phyloP scores from a whole-genome alignment of 1,140 invertebrate species.

The Pseudoatta argentina region DNA sequence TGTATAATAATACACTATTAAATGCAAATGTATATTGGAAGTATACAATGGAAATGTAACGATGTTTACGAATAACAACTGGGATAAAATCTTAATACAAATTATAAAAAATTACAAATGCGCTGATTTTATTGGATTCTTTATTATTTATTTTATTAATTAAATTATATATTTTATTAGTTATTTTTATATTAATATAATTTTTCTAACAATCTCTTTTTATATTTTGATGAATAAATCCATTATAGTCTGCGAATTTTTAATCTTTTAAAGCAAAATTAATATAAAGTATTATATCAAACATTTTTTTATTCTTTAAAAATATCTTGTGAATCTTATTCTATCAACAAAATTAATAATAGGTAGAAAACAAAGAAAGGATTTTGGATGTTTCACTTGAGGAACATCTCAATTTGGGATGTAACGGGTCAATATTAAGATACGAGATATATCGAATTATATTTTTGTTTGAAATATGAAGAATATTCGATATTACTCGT shows the following conservation, averaged over 20 bases:
- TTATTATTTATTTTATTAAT: slow-evolving; percentile 47
- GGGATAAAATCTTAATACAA: background rate
- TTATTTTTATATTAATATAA: slow-evolving; percentile 31
- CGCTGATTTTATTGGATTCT: background rate
- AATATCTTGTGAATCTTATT: background rate
- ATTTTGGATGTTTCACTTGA: background rate
- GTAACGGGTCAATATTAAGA: slow-evolving; percentile 24
- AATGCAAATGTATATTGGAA: background rate
- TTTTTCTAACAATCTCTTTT: background rate
- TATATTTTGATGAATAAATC: background rate
- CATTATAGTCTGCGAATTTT: background rate
- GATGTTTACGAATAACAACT: background rate
- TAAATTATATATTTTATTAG: slow-evolving; percentile 32
- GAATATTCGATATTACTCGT: slow-evolving; percentile 58
- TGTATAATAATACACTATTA: background rate
- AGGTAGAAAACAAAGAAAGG: background rate
- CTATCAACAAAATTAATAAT: background rate
- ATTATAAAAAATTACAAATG: slow-evolving; percentile 15
- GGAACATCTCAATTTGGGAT: slow-evolving; percentile 5
- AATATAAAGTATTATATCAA: background rate
- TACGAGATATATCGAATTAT: slow-evolving; percentile 54
- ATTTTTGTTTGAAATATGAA: slow-evolving; percentile 63
- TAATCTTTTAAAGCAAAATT: background rate
- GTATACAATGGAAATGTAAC: background rate
- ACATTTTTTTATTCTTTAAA: background rate